Evolutionary conservation across 2,888 invertebrate genomes (phyloP), one percentile per base, ranked within the genome.

Genomic region (Priocnemis perturbator): DNA sequence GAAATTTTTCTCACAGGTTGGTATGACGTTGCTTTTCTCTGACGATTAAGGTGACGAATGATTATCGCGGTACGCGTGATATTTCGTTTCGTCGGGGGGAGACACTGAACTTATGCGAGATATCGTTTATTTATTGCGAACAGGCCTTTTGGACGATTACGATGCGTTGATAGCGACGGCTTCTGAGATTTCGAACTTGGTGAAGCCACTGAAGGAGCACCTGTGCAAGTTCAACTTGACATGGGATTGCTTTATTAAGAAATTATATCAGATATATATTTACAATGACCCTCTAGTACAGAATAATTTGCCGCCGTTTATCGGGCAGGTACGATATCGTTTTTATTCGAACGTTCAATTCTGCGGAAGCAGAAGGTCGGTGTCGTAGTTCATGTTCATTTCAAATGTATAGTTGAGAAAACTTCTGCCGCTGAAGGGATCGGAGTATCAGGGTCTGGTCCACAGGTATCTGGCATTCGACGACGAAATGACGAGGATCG

Each of bases 161-260:
- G 91, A 91, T 81, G 92, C 92, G 73, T 89, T 93, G 74, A 91
- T 93, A 82, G 88, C 90, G 55, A 93, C 93, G 59, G 92, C 93
- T 30, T 90, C 90, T 74, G 90, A 91, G 76, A 89, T 93, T 78
- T 90, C 92, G 57, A 90, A 91, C 63, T 90, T 93, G 79, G 90
- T 94, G 64, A 90, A 91, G 72, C 92, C 92, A 68, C 87, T 94
- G 83, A 93, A 93, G 85, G 90, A 92, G 73, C 91, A 93, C 83
- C 88, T 93, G 73, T 91, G 91, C 74, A 91, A 91, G 81, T 93
- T 93, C 82, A 91, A 92, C 79, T 90, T 94, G 57, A 92, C 92
- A 5, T 94, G 94, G 93, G 92, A 92, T 79, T 90, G 92, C 79
- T 91, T 93, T 73, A 93, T 93, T 88, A 93, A 93, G 81, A 92